Evolutionary conservation across 2,113 vertebrate species (phyloP).

Genomic region (Crotalus tigris): DNA sequence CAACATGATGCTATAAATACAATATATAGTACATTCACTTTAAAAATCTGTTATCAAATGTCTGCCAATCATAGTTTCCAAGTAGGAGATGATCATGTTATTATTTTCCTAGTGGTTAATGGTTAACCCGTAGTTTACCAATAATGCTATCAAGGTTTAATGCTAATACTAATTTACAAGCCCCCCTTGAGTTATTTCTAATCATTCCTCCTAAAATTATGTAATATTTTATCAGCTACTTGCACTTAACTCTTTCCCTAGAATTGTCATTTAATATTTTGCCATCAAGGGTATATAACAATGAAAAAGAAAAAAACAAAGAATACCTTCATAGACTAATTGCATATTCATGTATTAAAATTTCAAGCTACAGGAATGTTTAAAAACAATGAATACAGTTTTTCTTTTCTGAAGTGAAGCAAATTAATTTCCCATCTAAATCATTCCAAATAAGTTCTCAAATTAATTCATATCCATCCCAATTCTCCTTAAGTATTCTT

Average conservation of each 20-base stretch:
- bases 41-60: not conserved
- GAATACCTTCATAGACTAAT: not conserved
- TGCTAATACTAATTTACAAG: not conserved
- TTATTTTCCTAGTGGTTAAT: not conserved
- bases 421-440: not conserved
- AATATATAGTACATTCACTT: not conserved
- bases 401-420: not conserved
- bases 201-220: not conserved
- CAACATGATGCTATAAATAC: not conserved
- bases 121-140: not conserved
- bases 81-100: not conserved
- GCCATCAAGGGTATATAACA: not conserved
- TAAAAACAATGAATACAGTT: not conserved
- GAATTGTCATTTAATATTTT: not conserved
- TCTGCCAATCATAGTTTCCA: not conserved
- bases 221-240: not conserved
- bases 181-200: not conserved
- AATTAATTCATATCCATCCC: not conserved
- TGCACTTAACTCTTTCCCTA: not conserved
- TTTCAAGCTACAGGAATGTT: not conserved
- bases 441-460: not conserved
- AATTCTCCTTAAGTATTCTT: not conserved
- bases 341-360: not conserved
- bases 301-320: not conserved
- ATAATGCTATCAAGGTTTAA: not conserved